Percentiles rank a stretch among this genome's conserved stretches.
These are phyloP conservation scores for Hermetia illucens DNA, from an alignment of 1,140 invertebrate species.

Conservation along the genomic window DNA sequence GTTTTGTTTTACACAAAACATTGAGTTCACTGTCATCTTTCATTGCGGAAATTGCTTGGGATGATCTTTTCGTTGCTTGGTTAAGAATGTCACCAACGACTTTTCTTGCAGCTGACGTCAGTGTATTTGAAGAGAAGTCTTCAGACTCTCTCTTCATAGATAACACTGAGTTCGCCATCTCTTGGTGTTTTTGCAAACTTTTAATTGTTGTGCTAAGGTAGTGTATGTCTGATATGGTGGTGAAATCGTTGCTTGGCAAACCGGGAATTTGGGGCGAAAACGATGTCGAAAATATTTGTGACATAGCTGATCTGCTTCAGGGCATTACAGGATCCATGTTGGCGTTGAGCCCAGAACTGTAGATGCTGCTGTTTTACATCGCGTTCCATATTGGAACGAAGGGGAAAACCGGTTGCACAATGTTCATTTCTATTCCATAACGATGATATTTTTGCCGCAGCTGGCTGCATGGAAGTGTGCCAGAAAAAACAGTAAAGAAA, in stretches of 20 bases:
- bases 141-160: constrained; percentile 14
- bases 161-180: constrained; percentile 19
- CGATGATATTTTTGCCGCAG: constrained; percentile 80
- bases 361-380: constrained; percentile 90
- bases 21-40: constrained; percentile 13
- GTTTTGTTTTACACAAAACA: too few relatives aligned
- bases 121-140: constrained; percentile 9
- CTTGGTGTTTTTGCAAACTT: constrained; percentile 33
- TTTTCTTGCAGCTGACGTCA: constrained; percentile 30
- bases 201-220: constrained; percentile 61
- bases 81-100: constrained; percentile 37
- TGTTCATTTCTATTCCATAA: constrained; percentile 79
- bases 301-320: constrained; percentile 17
- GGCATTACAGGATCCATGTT: constrained; percentile 33
- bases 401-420: constrained; percentile 75
- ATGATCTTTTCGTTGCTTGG: constrained; percentile 34
- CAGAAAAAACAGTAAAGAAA: too few relatives aligned
- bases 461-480: too few relatives aligned
- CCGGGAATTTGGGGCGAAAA: constrained; percentile 4
- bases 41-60: constrained; percentile 27
- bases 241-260: constrained; percentile 11
- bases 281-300: constrained; percentile 6
- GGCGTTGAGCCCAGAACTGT: constrained; percentile 67
- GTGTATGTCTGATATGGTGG: constrained; percentile 57
- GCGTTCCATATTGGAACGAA: constrained; percentile 84